These are phyloP conservation scores for Acinonyx jubatus DNA, from an alignment of 2,113 vertebrate species.

Conservation along the genomic window DNA sequence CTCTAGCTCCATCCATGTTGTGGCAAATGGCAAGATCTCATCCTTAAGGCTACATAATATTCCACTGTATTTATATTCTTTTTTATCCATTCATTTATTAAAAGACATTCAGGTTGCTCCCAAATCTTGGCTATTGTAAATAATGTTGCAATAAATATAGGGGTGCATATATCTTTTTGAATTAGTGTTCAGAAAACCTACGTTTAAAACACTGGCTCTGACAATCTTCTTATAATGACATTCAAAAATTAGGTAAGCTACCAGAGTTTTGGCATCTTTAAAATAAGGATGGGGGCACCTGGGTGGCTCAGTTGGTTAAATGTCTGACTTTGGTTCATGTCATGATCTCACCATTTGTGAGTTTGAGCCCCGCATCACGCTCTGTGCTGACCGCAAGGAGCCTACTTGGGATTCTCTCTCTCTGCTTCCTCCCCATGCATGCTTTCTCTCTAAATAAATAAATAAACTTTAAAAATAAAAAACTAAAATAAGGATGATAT, in stretches of 20 bases:
- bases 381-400: too few species aligned
- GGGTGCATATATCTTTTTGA: background rate
- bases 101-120: background rate
- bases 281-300: background rate
- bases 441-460: too few species aligned
- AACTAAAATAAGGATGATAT: background rate
- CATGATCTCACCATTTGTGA: too few species aligned
- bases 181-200: background rate
- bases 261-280: background rate
- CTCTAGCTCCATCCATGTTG: background rate
- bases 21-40: background rate
- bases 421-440: too few species aligned
- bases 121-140: background rate
- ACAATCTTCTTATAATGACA: background rate
- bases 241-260: background rate
- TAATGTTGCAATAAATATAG: background rate
- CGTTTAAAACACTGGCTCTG: background rate
- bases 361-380: too few species aligned
- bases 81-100: background rate
- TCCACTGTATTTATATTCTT: background rate
- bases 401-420: too few species aligned
- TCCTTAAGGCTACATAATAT: background rate
- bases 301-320: too few species aligned
- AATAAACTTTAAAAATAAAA: too few species aligned
- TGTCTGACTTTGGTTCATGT: too few species aligned